These are phyloP conservation scores for Mimumesa dahlbomi DNA, from an alignment of 2,888 invertebrate genomes.

Conservation along the genomic window DNA sequence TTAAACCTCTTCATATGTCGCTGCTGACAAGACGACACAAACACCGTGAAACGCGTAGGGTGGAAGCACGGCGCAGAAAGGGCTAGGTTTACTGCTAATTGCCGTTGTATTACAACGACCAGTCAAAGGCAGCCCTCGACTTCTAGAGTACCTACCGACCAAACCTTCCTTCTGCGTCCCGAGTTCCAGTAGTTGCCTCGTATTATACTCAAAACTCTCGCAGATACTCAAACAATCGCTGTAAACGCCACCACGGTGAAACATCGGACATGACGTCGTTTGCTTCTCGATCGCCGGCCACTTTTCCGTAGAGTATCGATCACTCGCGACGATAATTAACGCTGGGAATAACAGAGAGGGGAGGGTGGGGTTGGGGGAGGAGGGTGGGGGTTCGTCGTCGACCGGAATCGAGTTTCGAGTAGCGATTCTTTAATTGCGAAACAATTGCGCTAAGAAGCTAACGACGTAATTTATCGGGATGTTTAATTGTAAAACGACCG, in stretches of 20 bases:
- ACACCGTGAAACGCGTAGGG: constrained; percentile 56
- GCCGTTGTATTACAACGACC: constrained; percentile 71
- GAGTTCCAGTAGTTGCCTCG: constrained; percentile 46
- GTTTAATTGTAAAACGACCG: too few species aligned
- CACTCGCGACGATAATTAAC: too few species aligned
- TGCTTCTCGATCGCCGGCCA: constrained; percentile 9
- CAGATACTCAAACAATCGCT: constrained; percentile 37
- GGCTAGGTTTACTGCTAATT: constrained; percentile 72
- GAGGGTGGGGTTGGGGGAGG: too few species aligned
- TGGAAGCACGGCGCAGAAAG: constrained; percentile 51
- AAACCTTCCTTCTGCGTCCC: constrained; percentile 41
- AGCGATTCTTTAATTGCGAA: too few species aligned
- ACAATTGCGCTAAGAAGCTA: too few species aligned
- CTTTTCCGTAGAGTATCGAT: too few species aligned
- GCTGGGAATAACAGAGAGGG: too few species aligned
- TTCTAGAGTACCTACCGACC: constrained; percentile 55
- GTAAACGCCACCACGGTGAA: constrained; percentile 22
- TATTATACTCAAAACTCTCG: constrained; percentile 61
- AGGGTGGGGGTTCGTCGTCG: neutral
- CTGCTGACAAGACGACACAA: constrained; percentile 59
- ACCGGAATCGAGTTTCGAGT: too few species aligned
- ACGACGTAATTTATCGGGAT: too few species aligned
- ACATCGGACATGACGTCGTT: constrained; percentile 19
- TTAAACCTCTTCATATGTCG: constrained; percentile 60
- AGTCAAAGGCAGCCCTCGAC: constrained; percentile 65